These are phyloP conservation scores for Bradypodion pumilum DNA, from an alignment of 2,797 vertebrate species.

Conservation along the genomic window DNA sequence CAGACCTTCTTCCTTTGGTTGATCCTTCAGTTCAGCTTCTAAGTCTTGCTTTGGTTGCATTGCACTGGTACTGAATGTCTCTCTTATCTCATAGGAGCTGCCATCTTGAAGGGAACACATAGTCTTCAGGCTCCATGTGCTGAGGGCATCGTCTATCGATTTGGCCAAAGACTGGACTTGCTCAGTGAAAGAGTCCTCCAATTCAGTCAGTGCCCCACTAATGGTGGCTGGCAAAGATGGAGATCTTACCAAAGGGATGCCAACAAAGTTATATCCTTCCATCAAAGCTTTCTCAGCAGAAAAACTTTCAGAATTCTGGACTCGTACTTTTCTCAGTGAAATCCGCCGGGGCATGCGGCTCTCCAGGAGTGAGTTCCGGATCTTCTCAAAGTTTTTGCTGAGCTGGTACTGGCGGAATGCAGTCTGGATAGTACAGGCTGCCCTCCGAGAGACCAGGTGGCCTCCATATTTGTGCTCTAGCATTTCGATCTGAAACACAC, in stretches of 20 bases:
- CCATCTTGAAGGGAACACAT: slow-evolving; percentile 93
- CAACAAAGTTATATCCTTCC: slow-evolving; percentile 89
- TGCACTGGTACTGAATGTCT: slow-evolving; percentile 82
- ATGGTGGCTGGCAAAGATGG: slow-evolving; percentile 88
- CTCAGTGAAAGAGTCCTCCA: slow-evolving; percentile 97
- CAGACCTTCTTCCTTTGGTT: slow-evolving; percentile 80
- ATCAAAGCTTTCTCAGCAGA: slow-evolving; percentile 90
- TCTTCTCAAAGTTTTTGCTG: slow-evolving; percentile 99
- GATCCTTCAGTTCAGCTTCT: slow-evolving; percentile 77
- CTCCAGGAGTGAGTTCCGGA: slow-evolving; percentile 95
- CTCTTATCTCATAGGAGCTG: slow-evolving; percentile 89
- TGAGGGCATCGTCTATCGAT: slow-evolving; percentile 96
- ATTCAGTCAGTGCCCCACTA: slow-evolving; percentile 90
- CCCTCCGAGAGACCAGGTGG: slow-evolving; percentile 91
- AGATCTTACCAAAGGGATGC: slow-evolving; percentile 90
- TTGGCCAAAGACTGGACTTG: slow-evolving; percentile 97
- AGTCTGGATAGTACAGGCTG: slow-evolving; percentile 96
- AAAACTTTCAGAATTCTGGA: slow-evolving; percentile 89
- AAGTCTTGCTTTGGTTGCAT: slow-evolving; percentile 74
- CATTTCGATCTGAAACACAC: slow-evolving; percentile 90
- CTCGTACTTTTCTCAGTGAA: slow-evolving; percentile 90
- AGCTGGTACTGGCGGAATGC: slow-evolving; percentile 99
- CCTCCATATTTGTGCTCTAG: slow-evolving; percentile 98
- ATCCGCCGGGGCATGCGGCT: slow-evolving; percentile 94
- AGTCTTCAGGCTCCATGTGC: slow-evolving; percentile 93